Evolutionary conservation across 2,888 invertebrate species (phyloP).

Genomic region (Plebejus melissa): DNA sequence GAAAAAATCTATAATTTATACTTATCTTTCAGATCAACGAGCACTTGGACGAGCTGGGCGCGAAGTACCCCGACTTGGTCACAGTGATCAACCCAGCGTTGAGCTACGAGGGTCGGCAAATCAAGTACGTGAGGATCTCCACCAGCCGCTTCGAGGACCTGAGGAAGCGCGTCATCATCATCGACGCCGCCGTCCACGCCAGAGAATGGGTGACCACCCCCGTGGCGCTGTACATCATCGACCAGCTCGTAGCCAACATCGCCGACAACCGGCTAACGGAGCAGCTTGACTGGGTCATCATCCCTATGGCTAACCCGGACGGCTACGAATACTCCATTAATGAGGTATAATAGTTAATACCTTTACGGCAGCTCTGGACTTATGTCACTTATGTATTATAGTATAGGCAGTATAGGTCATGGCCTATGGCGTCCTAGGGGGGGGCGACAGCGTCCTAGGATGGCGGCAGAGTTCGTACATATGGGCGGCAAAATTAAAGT

Average conservation of each 20-base stretch:
- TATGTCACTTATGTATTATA: no score
- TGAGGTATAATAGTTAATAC: conserved; percentile 49
- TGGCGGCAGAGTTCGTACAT: no score
- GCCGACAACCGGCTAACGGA: conserved; percentile 70
- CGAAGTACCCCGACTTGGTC: conserved; percentile 66
- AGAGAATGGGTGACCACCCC: conserved; percentile 87
- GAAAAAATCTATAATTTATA: neutral
- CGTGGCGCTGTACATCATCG: conserved; percentile 82
- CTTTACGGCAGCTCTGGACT: no score
- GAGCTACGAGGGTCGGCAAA: conserved; percentile 79
- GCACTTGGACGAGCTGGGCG: conserved; percentile 63
- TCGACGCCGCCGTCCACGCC: conserved; percentile 82
- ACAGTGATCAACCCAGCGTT: conserved; percentile 77
- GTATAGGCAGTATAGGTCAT: no score
- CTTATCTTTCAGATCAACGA: conserved; percentile 69
- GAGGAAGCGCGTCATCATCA: conserved; percentile 77
- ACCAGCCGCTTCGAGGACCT: conserved; percentile 61
- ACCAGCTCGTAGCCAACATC: conserved; percentile 80
- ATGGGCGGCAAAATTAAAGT: no score
- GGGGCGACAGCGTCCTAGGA: no score
- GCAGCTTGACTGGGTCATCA: conserved; percentile 82
- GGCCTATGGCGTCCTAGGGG: no score
- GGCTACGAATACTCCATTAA: conserved; percentile 84
- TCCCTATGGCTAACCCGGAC: conserved; percentile 85
- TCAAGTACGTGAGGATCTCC: conserved; percentile 81